Evolutionary conservation across 2,113 vertebrate genomes (phyloP).

Genomic region (Carollia perspicillata): DNA sequence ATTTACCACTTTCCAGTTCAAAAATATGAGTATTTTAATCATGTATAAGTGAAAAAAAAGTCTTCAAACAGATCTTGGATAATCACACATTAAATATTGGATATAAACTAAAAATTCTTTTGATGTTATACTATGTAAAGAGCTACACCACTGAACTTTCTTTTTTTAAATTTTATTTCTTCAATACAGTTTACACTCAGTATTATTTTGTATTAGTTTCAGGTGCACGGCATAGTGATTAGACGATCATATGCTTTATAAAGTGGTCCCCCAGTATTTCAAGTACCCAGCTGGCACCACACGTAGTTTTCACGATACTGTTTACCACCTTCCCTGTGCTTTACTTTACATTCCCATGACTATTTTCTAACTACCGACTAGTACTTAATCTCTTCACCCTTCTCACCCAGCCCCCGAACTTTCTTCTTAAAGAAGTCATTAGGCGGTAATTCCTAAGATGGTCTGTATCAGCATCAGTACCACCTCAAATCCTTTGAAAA

Average conservation of each 20-base stretch:
- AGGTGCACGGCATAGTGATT: background rate
- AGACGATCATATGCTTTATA: background rate
- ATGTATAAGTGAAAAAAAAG: background rate
- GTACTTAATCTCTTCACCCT: background rate
- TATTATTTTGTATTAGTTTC: background rate
- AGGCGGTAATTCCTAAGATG: background rate
- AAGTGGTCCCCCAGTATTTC: background rate
- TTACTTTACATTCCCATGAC: background rate
- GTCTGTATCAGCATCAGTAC: background rate
- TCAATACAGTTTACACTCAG: background rate
- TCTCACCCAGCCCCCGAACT: background rate
- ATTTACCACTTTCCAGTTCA: background rate
- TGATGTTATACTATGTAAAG: background rate
- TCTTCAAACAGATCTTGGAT: background rate
- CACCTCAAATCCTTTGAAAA: background rate
- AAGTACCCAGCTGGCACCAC: background rate
- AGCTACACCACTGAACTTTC: background rate
- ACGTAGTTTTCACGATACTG: background rate
- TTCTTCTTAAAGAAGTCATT: background rate
- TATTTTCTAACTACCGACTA: background rate
- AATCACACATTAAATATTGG: background rate
- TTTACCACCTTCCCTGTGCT: background rate
- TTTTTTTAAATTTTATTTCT: background rate
- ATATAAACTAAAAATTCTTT: background rate
- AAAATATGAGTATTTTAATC: background rate